These are phyloP conservation scores for Neodiprion pinetum DNA, from an alignment of 1,140 invertebrate species.

Conservation along the genomic window DNA sequence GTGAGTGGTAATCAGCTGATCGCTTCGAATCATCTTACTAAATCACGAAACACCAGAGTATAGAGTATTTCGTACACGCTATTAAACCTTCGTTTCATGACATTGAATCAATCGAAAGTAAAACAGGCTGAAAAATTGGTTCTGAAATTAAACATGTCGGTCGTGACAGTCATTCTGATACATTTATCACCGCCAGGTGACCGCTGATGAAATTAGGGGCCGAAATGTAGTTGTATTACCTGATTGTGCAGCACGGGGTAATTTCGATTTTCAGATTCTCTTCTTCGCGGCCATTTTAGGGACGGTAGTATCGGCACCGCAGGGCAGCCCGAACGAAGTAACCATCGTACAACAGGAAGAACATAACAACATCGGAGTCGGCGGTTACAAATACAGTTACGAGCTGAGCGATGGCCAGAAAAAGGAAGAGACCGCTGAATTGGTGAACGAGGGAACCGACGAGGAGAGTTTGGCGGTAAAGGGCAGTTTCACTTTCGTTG, in stretches of 20 bases:
- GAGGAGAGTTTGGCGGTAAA: constrained; percentile 53
- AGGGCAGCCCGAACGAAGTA: constrained; percentile 49
- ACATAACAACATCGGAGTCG: constrained; percentile 57
- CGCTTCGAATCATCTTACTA: no score
- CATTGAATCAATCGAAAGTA: no score
- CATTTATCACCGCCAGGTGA: no score
- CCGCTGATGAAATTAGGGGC: no score
- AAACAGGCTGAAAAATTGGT: no score
- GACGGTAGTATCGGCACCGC: constrained; percentile 45
- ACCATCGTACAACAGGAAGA: constrained; percentile 57
- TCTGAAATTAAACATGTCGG: no score
- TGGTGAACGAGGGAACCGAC: constrained; percentile 56
- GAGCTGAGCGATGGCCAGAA: constrained; percentile 60
- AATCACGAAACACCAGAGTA: no score
- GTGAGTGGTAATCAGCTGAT: no score
- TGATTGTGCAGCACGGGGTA: background rate
- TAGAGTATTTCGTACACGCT: no score
- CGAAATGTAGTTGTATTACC: no score
- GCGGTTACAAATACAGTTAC: constrained; percentile 58
- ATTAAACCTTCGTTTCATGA: no score
- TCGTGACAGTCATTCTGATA: no score
- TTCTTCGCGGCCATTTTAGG: constrained; percentile 41
- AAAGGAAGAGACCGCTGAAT: constrained; percentile 56
- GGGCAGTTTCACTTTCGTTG: constrained; percentile 54
- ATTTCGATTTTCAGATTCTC: constrained; percentile 40